Evolutionary conservation across 2,888 invertebrate species (phyloP).

Genomic region (Caradrina kadenii): DNA sequence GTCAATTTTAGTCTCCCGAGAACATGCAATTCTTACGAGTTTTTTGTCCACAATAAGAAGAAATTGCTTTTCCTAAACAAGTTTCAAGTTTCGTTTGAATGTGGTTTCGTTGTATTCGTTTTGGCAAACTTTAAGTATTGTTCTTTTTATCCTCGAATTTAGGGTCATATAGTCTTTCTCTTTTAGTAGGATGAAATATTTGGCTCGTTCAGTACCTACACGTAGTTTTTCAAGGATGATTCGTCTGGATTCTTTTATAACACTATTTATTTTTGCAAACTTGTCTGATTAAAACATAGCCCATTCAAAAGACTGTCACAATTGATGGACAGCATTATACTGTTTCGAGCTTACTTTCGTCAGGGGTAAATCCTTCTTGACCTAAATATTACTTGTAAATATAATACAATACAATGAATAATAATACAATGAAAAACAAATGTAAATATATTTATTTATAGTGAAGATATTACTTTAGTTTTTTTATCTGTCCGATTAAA

Average conservation of each 20-base stretch:
- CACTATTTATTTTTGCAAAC: not conserved
- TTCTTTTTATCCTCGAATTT: constrained; percentile 18
- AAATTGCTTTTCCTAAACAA: constrained; percentile 46
- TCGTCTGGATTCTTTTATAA: not conserved
- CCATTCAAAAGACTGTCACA: not conserved
- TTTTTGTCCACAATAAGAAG: constrained; percentile 47
- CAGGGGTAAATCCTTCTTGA: not conserved
- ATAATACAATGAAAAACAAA: too few relatives aligned
- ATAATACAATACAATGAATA: too few relatives aligned
- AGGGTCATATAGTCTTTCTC: not conserved
- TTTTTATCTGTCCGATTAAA: too few relatives aligned
- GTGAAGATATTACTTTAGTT: too few relatives aligned
- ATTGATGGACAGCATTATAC: not conserved
- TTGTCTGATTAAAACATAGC: not conserved
- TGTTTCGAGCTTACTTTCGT: not conserved
- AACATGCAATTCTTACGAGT: constrained; percentile 44
- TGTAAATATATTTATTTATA: too few relatives aligned
- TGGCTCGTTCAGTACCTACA: not conserved
- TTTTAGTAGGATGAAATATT: constrained; percentile 3
- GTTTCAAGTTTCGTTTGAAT: constrained; percentile 40
- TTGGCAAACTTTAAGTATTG: constrained; percentile 33
- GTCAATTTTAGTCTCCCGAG: constrained; percentile 25
- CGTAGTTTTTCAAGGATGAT: not conserved
- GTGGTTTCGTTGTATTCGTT: constrained; percentile 39
- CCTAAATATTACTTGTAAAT: not conserved